These are phyloP conservation scores for Argopecten irradians DNA, from an alignment of 1,140 invertebrate species.

Conservation along the genomic window DNA sequence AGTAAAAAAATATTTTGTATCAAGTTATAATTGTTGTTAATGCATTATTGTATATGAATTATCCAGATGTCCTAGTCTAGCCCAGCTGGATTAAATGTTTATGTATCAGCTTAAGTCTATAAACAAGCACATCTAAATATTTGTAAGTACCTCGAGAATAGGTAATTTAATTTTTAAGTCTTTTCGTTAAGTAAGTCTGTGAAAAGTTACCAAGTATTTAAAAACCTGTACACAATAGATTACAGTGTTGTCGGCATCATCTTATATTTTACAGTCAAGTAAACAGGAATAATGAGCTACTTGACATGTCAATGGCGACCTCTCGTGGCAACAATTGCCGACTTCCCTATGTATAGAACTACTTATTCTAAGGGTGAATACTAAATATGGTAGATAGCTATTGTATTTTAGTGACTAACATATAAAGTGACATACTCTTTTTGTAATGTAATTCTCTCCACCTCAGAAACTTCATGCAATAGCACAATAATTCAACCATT, in stretches of 20 bases:
- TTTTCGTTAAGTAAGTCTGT: not conserved
- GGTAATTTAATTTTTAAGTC: not conserved
- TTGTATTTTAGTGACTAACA: not conserved
- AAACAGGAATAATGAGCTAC: not conserved
- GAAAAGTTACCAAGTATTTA: not conserved
- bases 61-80: constrained; percentile 12
- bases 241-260: not conserved
- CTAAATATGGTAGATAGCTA: not conserved
- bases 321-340: not conserved
- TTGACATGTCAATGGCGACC: not conserved
- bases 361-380: not conserved
- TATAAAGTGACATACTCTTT: not conserved
- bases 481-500: not conserved
- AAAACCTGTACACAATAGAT: not conserved
- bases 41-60: too few relatives aligned
- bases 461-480: not conserved
- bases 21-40: too few relatives aligned
- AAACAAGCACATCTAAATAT: not conserved
- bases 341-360: not conserved
- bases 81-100: not conserved
- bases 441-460: not conserved
- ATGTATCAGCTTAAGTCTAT: not conserved
- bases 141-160: not conserved
- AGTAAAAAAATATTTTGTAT: too few relatives aligned
- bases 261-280: not conserved